Evolutionary conservation across 2,113 vertebrate species (phyloP).

Genomic region (Osmerus mordax): DNA sequence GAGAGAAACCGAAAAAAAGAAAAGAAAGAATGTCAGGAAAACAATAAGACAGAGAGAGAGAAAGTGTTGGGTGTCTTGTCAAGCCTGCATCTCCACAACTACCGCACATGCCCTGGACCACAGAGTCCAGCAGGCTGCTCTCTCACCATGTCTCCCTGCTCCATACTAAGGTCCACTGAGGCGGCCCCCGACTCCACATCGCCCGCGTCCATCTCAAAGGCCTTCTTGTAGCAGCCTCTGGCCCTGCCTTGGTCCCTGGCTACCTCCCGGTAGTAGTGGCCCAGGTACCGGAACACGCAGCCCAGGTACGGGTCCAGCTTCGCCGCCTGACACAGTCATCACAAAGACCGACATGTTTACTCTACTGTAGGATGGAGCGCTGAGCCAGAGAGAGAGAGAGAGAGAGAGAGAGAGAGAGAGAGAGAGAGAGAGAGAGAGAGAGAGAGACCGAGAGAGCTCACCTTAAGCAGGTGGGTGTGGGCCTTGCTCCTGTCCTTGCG

Average conservation of each 20-base stretch:
- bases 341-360: not conserved
- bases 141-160: conserved; percentile 85
- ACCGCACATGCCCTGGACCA: not conserved
- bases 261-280: conserved; percentile 87
- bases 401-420: not conserved
- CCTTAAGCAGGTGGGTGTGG: conserved; percentile 89
- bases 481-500: conserved; percentile 86
- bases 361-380: not conserved
- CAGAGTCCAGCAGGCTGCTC: too few relatives aligned
- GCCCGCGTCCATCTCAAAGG: conserved; percentile 84
- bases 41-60: not conserved
- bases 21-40: not conserved
- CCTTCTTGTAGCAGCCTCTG: conserved; percentile 90
- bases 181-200: conserved; percentile 86
- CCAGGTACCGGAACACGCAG: conserved; percentile 84
- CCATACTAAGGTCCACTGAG: conserved; percentile 86
- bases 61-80: not conserved
- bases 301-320: conserved; percentile 84
- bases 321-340: conserved; percentile 80
- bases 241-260: conserved; percentile 82
- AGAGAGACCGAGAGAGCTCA: conserved; percentile 39
- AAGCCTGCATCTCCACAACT: not conserved
- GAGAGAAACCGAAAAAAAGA: not conserved
- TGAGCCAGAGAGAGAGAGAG: not conserved
- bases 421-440: not conserved